Conservation (phyloP, 2,113 vertebrate species). For the Tragelaphus scriptus region DNA sequence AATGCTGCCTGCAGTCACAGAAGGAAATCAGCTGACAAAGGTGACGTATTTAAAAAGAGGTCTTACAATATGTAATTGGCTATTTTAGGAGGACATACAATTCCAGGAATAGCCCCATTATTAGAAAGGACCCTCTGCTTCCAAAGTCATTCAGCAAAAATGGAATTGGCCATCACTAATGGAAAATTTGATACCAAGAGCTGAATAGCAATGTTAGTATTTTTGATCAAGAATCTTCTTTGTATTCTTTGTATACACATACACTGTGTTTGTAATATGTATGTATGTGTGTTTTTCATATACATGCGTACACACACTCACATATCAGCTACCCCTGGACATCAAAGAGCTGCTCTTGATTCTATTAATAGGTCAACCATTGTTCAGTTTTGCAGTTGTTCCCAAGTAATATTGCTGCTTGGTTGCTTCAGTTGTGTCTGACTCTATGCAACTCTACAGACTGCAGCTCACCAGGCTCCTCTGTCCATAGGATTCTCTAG, state of each 20-base stretch:
- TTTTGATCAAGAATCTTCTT: not conserved
- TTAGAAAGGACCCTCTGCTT: not conserved
- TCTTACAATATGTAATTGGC: not conserved
- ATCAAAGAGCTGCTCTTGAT: not conserved
- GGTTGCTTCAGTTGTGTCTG: not conserved
- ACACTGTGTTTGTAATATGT: not conserved
- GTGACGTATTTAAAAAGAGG: not conserved
- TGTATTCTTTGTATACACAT: not conserved
- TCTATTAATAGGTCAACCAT: accelerated
- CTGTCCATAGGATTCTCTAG: not conserved
- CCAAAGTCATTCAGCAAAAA: not conserved
- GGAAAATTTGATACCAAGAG: not conserved
- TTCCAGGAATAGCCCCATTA: not conserved
- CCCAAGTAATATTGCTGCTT: not conserved
- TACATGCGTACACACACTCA: accelerated
- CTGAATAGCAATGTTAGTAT: not conserved
- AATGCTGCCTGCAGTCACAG: not conserved
- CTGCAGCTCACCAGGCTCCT: not conserved
- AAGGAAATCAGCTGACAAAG: not conserved
- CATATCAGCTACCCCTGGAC: accelerated
- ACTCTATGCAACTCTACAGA: not conserved
- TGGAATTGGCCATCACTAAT: not conserved
- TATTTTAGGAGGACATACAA: not conserved
- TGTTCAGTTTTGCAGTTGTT: not conserved
- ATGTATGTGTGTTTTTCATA: not conserved